phyloP scores from a whole-genome alignment of 2,797 vertebrate species.

The Danio tinwini region DNA sequence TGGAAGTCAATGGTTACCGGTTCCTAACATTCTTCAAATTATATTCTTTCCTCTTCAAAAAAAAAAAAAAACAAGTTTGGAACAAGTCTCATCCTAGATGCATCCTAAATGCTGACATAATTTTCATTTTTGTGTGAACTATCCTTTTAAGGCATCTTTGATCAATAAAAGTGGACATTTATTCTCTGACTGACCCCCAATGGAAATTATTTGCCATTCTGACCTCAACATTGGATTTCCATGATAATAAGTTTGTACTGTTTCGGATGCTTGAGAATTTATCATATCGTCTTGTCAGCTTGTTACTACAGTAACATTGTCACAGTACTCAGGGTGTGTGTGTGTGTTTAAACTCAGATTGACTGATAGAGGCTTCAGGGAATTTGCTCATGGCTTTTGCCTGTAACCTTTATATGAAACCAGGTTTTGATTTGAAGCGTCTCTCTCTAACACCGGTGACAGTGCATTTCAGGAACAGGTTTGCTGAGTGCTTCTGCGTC shows the following conservation, averaged over 20 bases:
- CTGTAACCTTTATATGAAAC: slow-evolving; percentile 26
- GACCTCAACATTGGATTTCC: not conserved
- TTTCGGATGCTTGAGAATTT: not conserved
- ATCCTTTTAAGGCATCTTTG: not conserved
- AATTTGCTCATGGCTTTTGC: slow-evolving; percentile 33
- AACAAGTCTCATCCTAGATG: too few species aligned
- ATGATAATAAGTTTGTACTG: not conserved
- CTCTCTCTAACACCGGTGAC: slow-evolving; percentile 16
- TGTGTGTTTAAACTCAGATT: slow-evolving; percentile 60
- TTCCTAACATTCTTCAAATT: too few species aligned
- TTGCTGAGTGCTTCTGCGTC: not conserved
- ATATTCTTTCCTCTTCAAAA: too few species aligned
- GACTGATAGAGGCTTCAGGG: slow-evolving; percentile 44
- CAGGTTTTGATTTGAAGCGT: slow-evolving; percentile 6
- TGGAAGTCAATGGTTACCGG: too few species aligned
- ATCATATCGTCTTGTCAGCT: slow-evolving; percentile 6
- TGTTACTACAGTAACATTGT: slow-evolving; percentile 9
- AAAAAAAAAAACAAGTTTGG: too few species aligned
- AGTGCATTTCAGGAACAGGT: slow-evolving; percentile 25
- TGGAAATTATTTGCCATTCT: too few species aligned
- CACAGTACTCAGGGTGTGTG: slow-evolving; percentile 4
- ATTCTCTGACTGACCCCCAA: not conserved
- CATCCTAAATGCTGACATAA: too few species aligned
- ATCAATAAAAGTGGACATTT: not conserved
- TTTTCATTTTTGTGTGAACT: not conserved